Evolutionary conservation across 2,888 invertebrate genomes (phyloP), one percentile per base, ranked within the genome.

Genomic region (Torymus auratus): DNA sequence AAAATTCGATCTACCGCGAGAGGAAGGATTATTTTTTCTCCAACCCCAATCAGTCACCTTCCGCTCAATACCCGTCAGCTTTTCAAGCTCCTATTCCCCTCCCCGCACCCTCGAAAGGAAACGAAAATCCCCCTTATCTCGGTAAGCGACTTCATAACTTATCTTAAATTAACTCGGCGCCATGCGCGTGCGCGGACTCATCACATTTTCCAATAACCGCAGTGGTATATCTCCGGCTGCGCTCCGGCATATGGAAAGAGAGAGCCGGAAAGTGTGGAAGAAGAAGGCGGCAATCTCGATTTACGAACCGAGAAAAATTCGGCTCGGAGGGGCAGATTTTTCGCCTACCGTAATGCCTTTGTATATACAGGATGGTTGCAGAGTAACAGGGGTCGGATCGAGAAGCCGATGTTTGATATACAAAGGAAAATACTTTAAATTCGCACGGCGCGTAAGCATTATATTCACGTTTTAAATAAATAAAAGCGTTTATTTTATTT

Each of bases 251-350:
- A n/a, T 58, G 60, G 3, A 61, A 56, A 56, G 41, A 20, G 76
- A 50, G 70, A 70, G 69, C 74, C 62, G 69, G 74, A 67, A 69
- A 69, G 52, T 15, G 62, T 50, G 58, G 74, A 60, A 69, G 41
- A 56, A 41, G 61, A 23, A 23, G 2, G 52, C 14, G 68, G 67
- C 78, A 75, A 76, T 82, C 64, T 76, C 78, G 76, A 82, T 82
- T 82, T 82, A 82, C 79, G 82, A 76, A 82, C 56, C 78, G 72
- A 76, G 67, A 68, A 82, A 82, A 82, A 82, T 82, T 76, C 75
- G 78, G 15, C 69, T 15, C 53, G 52, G 67, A 55, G 62, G 77
- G 77, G 62, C 58, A 56, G 56, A 28, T 23, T 17, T 23, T 17
- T 52, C 53, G 68, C 28, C 28, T 56, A 77, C 56, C 28, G 28